Evolutionary conservation across 2,113 vertebrate genomes (phyloP).

Genomic region (Setophaga petechia): DNA sequence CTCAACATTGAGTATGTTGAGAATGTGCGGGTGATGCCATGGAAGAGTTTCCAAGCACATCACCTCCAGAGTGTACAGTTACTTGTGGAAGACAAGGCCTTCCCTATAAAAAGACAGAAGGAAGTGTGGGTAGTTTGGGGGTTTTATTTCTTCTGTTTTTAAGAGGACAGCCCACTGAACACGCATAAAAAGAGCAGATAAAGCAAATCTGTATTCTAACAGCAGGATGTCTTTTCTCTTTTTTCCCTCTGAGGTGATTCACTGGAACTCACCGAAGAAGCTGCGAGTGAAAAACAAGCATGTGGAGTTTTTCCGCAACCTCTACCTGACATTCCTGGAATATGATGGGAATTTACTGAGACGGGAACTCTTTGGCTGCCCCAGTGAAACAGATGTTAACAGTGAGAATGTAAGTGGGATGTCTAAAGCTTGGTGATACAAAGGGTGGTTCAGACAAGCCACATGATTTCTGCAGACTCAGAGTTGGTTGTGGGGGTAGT

Average conservation of each 20-base stretch:
- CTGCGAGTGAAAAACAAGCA: constrained; percentile 98
- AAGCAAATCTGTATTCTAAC: constrained; percentile 24
- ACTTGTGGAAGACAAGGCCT: neutral
- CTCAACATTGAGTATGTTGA: neutral
- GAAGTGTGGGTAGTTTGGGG: neutral
- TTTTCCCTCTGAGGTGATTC: constrained; percentile 86
- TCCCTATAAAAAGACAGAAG: neutral
- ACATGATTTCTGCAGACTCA: neutral
- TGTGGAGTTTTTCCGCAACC: constrained; percentile 97
- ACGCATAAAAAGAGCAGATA: neutral
- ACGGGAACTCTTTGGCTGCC: constrained; percentile 94
- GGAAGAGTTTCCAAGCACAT: neutral
- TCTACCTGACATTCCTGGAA: constrained; percentile 97
- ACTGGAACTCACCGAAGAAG: constrained; percentile 99
- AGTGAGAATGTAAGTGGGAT: constrained; percentile 89
- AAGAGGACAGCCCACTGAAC: neutral
- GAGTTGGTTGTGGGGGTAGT: neutral
- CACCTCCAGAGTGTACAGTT: neutral
- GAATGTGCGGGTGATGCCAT: neutral
- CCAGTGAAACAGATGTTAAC: constrained; percentile 91
- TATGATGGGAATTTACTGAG: constrained; percentile 95
- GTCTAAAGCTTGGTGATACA: neutral
- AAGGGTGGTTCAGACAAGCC: neutral
- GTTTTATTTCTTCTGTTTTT: neutral
- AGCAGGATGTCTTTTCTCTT: neutral